A percentile compares a stretch with the other conserved stretches of the same genome.
Conservation (phyloP, 2,113 vertebrate species). For the Indri indri region DNA sequence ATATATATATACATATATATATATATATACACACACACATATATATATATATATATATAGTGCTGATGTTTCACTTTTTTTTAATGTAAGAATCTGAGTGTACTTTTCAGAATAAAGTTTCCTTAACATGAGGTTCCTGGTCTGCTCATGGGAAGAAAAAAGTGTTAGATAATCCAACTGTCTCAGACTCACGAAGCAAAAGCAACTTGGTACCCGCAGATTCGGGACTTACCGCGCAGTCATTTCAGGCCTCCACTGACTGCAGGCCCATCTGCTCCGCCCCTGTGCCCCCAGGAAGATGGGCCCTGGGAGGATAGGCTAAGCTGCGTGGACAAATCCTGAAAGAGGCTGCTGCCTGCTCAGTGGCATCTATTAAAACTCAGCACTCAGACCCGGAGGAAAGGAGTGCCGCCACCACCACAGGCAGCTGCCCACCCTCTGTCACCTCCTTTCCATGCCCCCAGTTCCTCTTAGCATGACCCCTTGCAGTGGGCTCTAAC, state of each 20-base stretch:
- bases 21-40: too few species aligned
- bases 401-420: background rate
- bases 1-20: background rate
- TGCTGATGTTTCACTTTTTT: background rate
- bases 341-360: background rate
- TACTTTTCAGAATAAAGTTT: slow-evolving; percentile 25
- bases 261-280: background rate
- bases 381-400: background rate
- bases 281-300: background rate
- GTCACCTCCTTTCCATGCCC: background rate
- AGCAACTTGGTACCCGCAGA: background rate
- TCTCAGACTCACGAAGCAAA: background rate
- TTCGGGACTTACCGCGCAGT: background rate
- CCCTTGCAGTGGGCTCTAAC: background rate
- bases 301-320: background rate
- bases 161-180: background rate
- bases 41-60: background rate
- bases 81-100: background rate
- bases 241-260: background rate
- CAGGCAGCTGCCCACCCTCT: background rate
- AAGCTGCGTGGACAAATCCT: background rate
- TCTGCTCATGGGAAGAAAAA: background rate
- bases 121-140: background rate
- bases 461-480: background rate
- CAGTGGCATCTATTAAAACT: background rate